phyloP scores from a whole-genome alignment of 2,888 invertebrate species.

The Napeogenes inachia region DNA sequence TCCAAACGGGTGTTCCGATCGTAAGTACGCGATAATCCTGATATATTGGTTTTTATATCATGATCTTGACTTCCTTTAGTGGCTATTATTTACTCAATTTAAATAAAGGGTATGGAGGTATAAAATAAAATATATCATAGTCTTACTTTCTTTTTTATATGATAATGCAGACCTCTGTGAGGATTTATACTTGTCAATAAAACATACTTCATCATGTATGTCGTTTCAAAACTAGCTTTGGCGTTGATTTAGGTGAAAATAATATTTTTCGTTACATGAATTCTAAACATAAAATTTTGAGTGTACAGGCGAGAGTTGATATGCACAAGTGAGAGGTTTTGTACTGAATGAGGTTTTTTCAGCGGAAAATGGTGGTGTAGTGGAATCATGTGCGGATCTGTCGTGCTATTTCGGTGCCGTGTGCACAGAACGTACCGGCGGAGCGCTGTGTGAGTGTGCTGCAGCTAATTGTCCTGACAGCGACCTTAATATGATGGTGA shows the following conservation, averaged over 20 bases:
- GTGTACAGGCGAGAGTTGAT: background rate
- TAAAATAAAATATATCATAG: constrained; percentile 22
- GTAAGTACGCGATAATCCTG: constrained; percentile 48
- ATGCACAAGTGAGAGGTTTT: background rate
- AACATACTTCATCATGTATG: background rate
- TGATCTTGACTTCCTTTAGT: constrained; percentile 12
- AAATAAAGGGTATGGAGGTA: constrained; percentile 8
- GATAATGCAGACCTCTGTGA: background rate
- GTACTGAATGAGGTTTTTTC: constrained; percentile 21
- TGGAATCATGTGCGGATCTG: constrained; percentile 83
- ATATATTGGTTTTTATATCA: constrained; percentile 29
- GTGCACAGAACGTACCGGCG: constrained; percentile 84
- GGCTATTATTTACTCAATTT: constrained; percentile 22
- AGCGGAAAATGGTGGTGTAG: constrained; percentile 82
- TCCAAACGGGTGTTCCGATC: constrained; percentile 80
- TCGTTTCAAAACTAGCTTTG: no score
- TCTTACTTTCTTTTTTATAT: constrained; percentile 3
- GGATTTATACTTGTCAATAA: background rate
- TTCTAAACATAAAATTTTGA: no score
- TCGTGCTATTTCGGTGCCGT: constrained; percentile 90
- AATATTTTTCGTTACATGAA: no score
- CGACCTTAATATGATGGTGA: constrained; percentile 70
- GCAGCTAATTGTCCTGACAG: constrained; percentile 72
- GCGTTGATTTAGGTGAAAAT: no score
- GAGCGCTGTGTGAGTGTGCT: constrained; percentile 87